phyloP scores from a whole-genome alignment of 64 coral and sea anemone species.

The Dendronephthya gigantea region DNA sequence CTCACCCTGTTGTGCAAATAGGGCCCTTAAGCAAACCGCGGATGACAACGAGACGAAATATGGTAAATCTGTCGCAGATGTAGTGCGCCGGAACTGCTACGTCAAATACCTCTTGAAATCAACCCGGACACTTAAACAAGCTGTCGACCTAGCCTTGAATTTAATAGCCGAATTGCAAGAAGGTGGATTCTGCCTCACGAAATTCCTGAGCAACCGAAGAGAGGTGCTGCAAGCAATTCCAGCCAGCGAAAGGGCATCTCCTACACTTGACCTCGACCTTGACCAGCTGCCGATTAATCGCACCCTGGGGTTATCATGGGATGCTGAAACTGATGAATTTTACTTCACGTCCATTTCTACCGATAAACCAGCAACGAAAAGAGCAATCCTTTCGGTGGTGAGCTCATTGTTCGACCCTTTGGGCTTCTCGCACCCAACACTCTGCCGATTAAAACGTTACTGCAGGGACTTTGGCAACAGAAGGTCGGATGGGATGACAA shows the following conservation, averaged over 20 bases:
- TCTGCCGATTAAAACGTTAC: neutral
- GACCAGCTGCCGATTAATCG: conserved; percentile 26
- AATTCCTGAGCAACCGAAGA: neutral
- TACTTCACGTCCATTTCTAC: neutral
- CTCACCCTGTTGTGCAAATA: neutral
- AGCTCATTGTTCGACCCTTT: conserved; percentile 27
- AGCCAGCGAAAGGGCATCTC: neutral
- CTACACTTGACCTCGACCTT: neutral
- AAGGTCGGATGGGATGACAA: neutral
- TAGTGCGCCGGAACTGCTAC: conserved; percentile 10
- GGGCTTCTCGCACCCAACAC: neutral
- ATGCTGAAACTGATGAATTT: conserved; percentile 22
- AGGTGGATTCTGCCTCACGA: neutral
- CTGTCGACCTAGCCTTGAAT: neutral
- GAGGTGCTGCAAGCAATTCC: conserved; percentile 4
- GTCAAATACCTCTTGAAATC: conserved; percentile 23
- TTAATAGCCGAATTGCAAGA: neutral
- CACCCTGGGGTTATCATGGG: conserved; percentile 35
- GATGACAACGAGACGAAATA: neutral
- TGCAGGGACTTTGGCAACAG: conserved; percentile 23
- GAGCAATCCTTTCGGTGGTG: conserved; percentile 26
- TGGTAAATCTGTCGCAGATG: neutral
- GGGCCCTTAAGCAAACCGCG: neutral
- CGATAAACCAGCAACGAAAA: conserved; percentile 30
- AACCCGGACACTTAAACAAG: neutral